Evolutionary conservation across 2,888 invertebrate genomes (phyloP).

Genomic region (Cloeon dipterum): DNA sequence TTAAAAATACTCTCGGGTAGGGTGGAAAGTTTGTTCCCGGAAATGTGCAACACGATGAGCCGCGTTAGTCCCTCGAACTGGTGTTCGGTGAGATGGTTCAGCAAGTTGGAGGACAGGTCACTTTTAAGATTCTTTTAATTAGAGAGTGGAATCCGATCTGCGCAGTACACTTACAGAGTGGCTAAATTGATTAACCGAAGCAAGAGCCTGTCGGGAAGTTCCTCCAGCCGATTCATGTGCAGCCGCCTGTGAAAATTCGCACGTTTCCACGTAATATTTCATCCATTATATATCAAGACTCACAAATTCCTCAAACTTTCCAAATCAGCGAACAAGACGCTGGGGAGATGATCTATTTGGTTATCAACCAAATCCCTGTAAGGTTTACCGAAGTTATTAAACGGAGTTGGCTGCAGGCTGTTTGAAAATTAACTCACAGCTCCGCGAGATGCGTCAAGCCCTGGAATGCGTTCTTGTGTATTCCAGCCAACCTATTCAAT

Average conservation of each 20-base stretch:
- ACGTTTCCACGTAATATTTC: too few relatives aligned
- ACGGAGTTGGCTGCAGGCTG: too few relatives aligned
- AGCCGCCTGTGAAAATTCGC: constrained; percentile 28
- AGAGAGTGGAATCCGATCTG: not conserved
- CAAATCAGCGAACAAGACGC: constrained; percentile 35
- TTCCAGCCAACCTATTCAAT: constrained; percentile 37
- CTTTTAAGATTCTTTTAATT: constrained; percentile 9
- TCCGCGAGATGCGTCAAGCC: constrained; percentile 32
- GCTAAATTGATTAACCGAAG: constrained; percentile 32
- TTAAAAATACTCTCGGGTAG: constrained; percentile 32
- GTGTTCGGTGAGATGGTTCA: constrained; percentile 29
- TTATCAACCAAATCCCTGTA: constrained; percentile 45
- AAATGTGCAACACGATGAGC: constrained; percentile 37
- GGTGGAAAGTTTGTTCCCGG: constrained; percentile 34
- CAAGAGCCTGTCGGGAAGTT: constrained; percentile 32
- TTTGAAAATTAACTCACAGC: constrained; percentile 17
- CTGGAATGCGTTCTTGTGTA: constrained; percentile 44
- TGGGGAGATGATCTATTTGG: constrained; percentile 38
- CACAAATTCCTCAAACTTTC: constrained; percentile 37
- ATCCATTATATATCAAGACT: constrained; percentile 15
- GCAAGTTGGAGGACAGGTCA: constrained; percentile 39
- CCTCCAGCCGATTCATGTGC: constrained; percentile 38
- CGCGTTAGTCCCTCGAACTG: constrained; percentile 29
- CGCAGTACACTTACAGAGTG: constrained; percentile 22
- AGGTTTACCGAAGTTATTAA: constrained; percentile 9